phyloP scores from a whole-genome alignment of 1,140 invertebrate genomes.

The Megathymus violae region DNA sequence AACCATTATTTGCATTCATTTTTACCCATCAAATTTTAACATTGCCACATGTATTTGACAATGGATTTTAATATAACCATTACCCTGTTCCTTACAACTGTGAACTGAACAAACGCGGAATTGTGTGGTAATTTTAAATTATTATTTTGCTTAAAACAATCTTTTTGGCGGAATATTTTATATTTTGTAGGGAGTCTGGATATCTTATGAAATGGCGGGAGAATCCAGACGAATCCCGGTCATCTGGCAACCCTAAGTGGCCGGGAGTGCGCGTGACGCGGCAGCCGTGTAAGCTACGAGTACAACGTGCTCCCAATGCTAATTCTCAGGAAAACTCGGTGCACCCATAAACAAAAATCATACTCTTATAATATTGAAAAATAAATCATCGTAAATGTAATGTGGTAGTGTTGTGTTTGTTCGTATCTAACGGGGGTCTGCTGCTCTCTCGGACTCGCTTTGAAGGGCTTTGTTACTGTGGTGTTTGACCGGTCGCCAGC shows the following conservation, averaged over 20 bases:
- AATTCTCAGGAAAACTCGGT: slow-evolving; percentile 63
- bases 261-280: slow-evolving; percentile 65
- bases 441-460: slow-evolving; percentile 84
- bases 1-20: too few relatives aligned
- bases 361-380: slow-evolving; percentile 48
- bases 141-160: too few relatives aligned
- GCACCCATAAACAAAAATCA: slow-evolving; percentile 65
- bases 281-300: slow-evolving; percentile 71
- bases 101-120: too few relatives aligned
- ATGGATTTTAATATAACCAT: too few relatives aligned
- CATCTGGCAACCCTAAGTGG: neutral
- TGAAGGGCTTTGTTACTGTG: slow-evolving; percentile 83
- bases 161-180: too few relatives aligned
- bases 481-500: slow-evolving; percentile 68
- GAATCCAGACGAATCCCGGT: neutral
- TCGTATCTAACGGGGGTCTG: slow-evolving; percentile 81
- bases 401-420: slow-evolving; percentile 78
- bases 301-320: slow-evolving; percentile 66
- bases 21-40: too few relatives aligned
- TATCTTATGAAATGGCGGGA: neutral
- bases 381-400: slow-evolving; percentile 67
- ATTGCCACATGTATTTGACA: too few relatives aligned
- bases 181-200: too few relatives aligned
- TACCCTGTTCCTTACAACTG: too few relatives aligned
- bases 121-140: too few relatives aligned